Base-by-base conservation (phyloP, 2,113 vertebrate genomes). In the Upupa epops region DNA sequence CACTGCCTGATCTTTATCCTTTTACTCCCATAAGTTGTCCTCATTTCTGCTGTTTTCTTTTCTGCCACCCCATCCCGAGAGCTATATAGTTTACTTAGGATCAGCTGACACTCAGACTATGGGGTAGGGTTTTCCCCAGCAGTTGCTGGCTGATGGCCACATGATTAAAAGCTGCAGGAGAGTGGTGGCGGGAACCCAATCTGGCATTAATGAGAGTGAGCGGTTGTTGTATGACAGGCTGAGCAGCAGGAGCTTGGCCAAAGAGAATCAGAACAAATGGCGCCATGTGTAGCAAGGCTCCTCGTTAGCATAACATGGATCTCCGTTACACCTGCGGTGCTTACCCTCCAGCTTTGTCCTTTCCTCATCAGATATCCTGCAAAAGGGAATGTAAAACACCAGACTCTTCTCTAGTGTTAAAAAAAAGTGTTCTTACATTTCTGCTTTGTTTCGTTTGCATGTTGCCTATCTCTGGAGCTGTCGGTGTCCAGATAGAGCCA, bases 121-220 rank as follows among this genome's bases (percentile, higher is more conserved):
- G 31, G 71, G 51, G 55, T 79, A 70, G 81, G 93, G 83, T 91
- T 95, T 93, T 93, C 92, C 96, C 88, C 92, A 88, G 72, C 72
- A 52, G 65, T 42, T 37, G 34, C 89, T 95, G 85, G 93, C 72
- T 2, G 4, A 21, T 24, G 52, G 78, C 85, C 92, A 86, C 69
- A 48, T 36, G 69, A 89, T 74, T 91, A 92, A 91, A 93, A 92
- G 55, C 93, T 90, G 85, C 2, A 0, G 82, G 85, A 68, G 71
- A 91, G 29, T 1, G 0, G 79, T 3, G 1, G 37, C 4, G 5
- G 94, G 79, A 95, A 83, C 85, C 59, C 56, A 83, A 34, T 80
- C 75, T 36, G 49, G 88, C 86, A 88, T 95, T 96, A 95, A 90
- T 81, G 88, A 93, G 88, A 83, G 61, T 0, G 6, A 68, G 66